Evolutionary conservation across 2,888 invertebrate species (phyloP), one percentile per base, ranked within the genome.

Genomic region (Pollenia labialis): DNA sequence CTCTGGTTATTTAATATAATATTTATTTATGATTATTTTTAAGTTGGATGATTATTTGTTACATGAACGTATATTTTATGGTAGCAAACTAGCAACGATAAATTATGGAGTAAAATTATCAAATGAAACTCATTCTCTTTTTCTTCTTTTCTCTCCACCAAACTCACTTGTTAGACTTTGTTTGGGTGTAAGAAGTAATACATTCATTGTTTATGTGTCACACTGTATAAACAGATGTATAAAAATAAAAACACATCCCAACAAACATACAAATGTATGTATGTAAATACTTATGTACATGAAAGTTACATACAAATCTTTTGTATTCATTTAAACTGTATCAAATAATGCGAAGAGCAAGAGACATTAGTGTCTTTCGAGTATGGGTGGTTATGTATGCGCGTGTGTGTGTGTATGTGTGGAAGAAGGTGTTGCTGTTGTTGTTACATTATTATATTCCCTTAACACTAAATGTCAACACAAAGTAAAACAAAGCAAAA

Each of bases 401-500:
- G 52, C 62, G 3, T 64, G 16, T 42, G 9, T 14, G 44, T 7
- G 14, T 64, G n/a, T n/a, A n/a, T n/a, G n/a, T n/a, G n/a, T n/a
- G 16, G 14, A 11, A 66, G 10, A 46, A 14, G n/a, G 40, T n/a
- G 2, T 12, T 44, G 23, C 9, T 62, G 32, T 72, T 66, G 44
- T 60, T 81, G 52, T 52, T 68, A 58, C 48, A 81, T 68, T 81
- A 74, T 81, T 81, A 74, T 54, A 85, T 81, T 56, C 68, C 77
- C 74, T 77, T 68, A 81, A 81, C 77, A 82, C 56, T 79, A 79
- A 85, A 82, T 82, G 81, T 85, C 81, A 86, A 86, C 79, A 82
- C 74, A 32, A 75, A 80, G 50, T 42, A 74, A 82, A 79, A 79
- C 62, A 66, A 79, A 75, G 74, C 68, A 66, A 62, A 71, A 62